A percentile compares a stretch with the other conserved stretches of the same genome.
Evolutionary conservation across 2,888 invertebrate genomes (phyloP).

Genomic region (Protophormia terraenovae): DNA sequence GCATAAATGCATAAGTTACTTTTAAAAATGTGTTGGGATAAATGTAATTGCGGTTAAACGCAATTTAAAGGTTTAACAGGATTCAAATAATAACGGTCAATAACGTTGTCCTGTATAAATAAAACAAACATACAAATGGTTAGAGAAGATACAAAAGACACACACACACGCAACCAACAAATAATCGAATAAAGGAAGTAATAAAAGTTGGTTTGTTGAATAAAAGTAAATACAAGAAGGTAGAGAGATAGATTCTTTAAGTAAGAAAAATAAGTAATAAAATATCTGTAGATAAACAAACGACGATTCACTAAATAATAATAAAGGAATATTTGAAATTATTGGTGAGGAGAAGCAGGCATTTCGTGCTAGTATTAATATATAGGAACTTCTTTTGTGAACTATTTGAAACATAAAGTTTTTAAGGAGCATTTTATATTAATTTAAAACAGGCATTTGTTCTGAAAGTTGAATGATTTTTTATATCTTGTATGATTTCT

Average conservation of each 20-base stretch:
- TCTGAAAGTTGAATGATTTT: too few relatives aligned
- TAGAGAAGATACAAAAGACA: constrained; percentile 5
- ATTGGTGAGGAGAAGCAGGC: neutral
- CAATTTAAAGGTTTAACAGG: constrained; percentile 63
- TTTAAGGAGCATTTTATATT: too few relatives aligned
- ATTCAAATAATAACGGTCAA: constrained; percentile 57
- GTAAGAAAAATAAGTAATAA: constrained; percentile 57
- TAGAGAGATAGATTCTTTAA: neutral
- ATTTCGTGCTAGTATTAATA: neutral
- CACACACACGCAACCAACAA: constrained; percentile 5
- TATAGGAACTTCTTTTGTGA: too few relatives aligned
- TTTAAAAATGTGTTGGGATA: constrained; percentile 40
- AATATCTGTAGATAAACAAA: constrained; percentile 55
- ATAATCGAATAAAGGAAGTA: constrained; percentile 45
- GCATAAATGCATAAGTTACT: constrained; percentile 41
- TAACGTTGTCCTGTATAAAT: constrained; percentile 38
- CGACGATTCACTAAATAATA: neutral
- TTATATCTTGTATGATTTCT: too few relatives aligned
- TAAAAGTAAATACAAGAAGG: neutral
- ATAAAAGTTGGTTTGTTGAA: constrained; percentile 28
- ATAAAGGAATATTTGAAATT: neutral
- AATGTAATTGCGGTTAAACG: constrained; percentile 66
- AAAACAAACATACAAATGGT: constrained; percentile 42
- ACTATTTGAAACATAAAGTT: too few relatives aligned
- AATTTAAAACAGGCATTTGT: too few relatives aligned